Conservation (phyloP, 1,140 invertebrate species). For the Panulirus ornatus region DNA sequence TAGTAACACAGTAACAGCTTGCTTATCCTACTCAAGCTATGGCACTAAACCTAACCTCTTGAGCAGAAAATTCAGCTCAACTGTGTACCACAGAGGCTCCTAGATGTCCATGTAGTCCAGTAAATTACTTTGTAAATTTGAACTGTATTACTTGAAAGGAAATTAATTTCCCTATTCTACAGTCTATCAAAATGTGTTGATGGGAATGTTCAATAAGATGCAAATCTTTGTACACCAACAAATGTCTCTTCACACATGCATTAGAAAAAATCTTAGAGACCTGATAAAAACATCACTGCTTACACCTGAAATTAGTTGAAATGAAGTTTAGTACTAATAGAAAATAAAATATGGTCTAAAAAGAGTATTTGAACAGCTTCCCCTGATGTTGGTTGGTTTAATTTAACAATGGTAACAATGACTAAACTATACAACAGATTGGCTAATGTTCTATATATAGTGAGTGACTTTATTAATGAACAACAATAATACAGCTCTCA, state of each 20-base stretch:
- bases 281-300: not conserved
- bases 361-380: conserved; percentile 16
- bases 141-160: not conserved
- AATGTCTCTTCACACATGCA: not conserved
- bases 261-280: too few species aligned
- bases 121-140: not conserved
- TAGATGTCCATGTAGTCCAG: not conserved
- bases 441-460: not conserved
- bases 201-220: not conserved
- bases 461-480: not conserved
- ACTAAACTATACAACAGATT: not conserved
- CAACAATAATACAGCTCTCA: not conserved
- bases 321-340: not conserved
- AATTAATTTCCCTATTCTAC: not conserved
- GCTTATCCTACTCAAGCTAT: too few species aligned
- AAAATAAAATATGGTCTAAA: not conserved
- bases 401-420: not conserved
- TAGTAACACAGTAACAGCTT: too few species aligned
- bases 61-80: too few species aligned
- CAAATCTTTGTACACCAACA: not conserved
- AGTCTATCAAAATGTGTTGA: not conserved
- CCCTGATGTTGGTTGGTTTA: not conserved
- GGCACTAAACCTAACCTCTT: too few species aligned
- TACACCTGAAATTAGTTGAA: not conserved
- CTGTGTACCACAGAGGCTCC: too few species aligned